Evolutionary conservation across 2,888 invertebrate species (phyloP).

Genomic region (Amphimallon solstitiale): DNA sequence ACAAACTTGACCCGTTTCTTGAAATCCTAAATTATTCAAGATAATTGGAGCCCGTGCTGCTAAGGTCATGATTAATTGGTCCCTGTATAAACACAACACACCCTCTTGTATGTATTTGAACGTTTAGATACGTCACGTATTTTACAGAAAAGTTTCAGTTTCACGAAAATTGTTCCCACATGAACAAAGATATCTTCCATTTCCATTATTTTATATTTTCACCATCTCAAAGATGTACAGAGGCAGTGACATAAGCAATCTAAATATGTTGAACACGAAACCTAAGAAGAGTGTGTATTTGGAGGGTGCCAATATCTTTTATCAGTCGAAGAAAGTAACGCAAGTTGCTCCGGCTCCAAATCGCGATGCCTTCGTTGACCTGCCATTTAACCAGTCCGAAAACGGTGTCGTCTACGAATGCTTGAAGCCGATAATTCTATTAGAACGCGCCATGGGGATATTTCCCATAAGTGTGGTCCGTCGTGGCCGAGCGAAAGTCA

Average conservation of each 20-base stretch:
- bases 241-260: no score
- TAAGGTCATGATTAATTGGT: conserved; percentile 39
- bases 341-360: conserved; percentile 53
- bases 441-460: conserved; percentile 69
- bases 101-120: no score
- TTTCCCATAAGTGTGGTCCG: conserved; percentile 69
- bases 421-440: conserved; percentile 63
- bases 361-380: not conserved
- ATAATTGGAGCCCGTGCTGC: conserved; percentile 11
- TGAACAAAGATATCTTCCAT: no score
- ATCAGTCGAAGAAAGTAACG: conserved; percentile 46
- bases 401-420: conserved; percentile 61
- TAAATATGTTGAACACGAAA: not conserved
- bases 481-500: conserved; percentile 63
- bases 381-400: conserved; percentile 33
- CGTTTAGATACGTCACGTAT: no score
- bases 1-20: conserved; percentile 41
- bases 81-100: not conserved
- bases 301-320: conserved; percentile 52
- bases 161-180: no score
- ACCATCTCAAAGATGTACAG: no score
- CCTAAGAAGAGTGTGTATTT: conserved; percentile 51
- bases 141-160: no score
- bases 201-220: no score
- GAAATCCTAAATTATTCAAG: conserved; percentile 35